phyloP scores from a whole-genome alignment of 2,797 vertebrate genomes.

The Diceros bicornis region DNA sequence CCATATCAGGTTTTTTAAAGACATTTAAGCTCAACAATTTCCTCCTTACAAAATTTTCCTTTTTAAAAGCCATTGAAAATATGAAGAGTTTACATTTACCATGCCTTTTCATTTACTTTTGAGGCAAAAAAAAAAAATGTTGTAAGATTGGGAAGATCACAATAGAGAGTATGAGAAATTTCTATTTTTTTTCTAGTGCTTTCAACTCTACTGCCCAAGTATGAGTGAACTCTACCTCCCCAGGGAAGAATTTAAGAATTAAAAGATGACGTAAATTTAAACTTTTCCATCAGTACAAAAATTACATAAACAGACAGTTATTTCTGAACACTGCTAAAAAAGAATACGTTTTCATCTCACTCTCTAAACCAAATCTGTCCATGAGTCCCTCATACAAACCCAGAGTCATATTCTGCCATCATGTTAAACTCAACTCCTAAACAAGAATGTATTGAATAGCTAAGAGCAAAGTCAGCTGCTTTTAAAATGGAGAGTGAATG shows the following conservation, averaged over 20 bases:
- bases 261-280: slow-evolving; percentile 22
- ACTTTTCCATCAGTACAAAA: background rate
- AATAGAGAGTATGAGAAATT: background rate
- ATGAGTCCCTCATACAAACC: background rate
- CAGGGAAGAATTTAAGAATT: background rate
- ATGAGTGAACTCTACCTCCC: background rate
- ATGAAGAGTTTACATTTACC: background rate
- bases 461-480: background rate
- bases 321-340: background rate
- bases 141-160: background rate
- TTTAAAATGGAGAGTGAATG: background rate
- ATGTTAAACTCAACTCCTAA: background rate
- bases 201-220: background rate
- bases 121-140: background rate
- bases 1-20: background rate
- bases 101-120: background rate
- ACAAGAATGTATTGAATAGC: background rate
- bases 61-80: background rate
- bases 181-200: background rate
- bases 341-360: background rate
- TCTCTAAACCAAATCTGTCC: background rate
- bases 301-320: background rate
- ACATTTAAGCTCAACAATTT: background rate
- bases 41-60: background rate
- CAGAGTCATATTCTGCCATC: background rate